A percentile compares a stretch with the other conserved stretches of the same genome.
Evolutionary conservation across 2,888 invertebrate species (phyloP).

Genomic region (Lamellibrachia columna): DNA sequence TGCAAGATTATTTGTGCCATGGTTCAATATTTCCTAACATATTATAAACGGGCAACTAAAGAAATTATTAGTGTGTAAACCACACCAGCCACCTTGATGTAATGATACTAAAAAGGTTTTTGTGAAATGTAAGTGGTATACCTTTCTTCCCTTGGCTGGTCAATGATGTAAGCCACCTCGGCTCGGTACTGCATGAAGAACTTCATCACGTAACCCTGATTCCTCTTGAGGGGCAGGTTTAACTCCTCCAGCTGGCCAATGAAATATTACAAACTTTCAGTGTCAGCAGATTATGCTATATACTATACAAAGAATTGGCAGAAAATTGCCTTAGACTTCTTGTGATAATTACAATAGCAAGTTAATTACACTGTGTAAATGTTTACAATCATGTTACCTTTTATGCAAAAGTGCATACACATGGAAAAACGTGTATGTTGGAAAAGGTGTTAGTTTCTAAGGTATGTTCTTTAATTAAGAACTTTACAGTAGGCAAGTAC

Average conservation of each 20-base stretch:
- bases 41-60: neutral
- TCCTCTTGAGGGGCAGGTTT: constrained; percentile 43
- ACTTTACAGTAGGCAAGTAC: no score
- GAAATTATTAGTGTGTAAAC: neutral
- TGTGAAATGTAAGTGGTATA: neutral
- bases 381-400: no score
- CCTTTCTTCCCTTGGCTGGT: constrained; percentile 30
- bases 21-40: no score
- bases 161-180: constrained; percentile 38
- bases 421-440: no score
- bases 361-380: no score
- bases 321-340: neutral
- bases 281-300: no score
- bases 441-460: no score
- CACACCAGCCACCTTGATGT: neutral
- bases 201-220: constrained; percentile 45
- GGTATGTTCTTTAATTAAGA: no score
- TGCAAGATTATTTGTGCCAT: no score
- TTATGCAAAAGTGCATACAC: no score
- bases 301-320: neutral
- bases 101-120: neutral
- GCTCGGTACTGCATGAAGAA: constrained; percentile 43
- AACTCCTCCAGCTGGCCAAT: constrained; percentile 35
- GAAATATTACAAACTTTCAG: neutral
- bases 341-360: no score